Conservation (phyloP, 2,113 vertebrate genomes). For the Alaudala cheleensis region DNA sequence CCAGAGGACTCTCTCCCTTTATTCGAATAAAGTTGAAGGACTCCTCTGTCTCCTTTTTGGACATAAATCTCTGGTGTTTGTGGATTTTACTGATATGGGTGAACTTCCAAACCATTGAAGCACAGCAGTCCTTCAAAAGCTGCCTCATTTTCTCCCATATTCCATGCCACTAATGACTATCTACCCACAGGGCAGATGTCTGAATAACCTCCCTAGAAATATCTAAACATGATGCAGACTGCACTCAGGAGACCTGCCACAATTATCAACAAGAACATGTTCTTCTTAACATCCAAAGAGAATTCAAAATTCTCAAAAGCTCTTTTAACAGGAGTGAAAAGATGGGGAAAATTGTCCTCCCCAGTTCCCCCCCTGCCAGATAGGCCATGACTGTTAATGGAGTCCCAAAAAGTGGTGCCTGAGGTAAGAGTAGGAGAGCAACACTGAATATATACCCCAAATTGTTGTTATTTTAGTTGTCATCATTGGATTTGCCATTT, state of each 20-base stretch:
- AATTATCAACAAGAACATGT: neutral
- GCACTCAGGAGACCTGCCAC: neutral
- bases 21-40: neutral
- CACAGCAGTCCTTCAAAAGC: neutral
- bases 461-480: no score
- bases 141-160: neutral
- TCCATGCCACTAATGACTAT: neutral
- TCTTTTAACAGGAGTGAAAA: neutral
- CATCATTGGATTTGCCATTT: no score
- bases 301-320: neutral
- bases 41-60: neutral
- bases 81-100: neutral
- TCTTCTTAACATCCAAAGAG: neutral
- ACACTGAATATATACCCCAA: neutral
- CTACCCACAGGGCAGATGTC: neutral
- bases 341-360: neutral
- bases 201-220: neutral
- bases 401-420: accelerated
- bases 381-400: neutral
- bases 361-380: neutral
- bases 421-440: neutral
- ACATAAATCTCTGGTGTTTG: neutral
- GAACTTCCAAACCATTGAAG: neutral
- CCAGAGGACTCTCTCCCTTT: neutral
- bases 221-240: neutral